Conservation (phyloP, 2,888 invertebrate genomes). For the Hyalella azteca region DNA sequence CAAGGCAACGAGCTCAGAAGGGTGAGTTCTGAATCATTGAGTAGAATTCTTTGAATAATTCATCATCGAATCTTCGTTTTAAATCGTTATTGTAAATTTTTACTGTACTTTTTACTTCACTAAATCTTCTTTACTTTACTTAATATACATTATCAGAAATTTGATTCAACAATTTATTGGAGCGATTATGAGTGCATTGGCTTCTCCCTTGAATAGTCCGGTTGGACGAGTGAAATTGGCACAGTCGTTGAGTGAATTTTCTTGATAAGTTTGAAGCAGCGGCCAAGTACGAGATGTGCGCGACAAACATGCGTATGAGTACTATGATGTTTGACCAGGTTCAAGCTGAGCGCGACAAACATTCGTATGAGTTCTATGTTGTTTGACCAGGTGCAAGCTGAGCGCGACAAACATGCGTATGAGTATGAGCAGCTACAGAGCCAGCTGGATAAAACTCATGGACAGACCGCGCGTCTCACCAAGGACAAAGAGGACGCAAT, state of each 20-base stretch:
- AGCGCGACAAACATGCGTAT: slow-evolving; percentile 87
- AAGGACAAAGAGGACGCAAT: slow-evolving; percentile 87
- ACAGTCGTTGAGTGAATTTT: too few relatives aligned
- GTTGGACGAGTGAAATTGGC: too few relatives aligned
- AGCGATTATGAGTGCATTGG: too few relatives aligned
- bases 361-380: too few relatives aligned
- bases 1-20: slow-evolving; percentile 80
- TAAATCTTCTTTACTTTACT: not conserved
- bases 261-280: too few relatives aligned
- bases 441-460: slow-evolving; percentile 87
- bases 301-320: slow-evolving; percentile 88
- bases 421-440: slow-evolving; percentile 90
- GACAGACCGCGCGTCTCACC: slow-evolving; percentile 83
- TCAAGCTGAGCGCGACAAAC: too few relatives aligned
- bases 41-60: too few relatives aligned
- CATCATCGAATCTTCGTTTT: too few relatives aligned
- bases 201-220: too few relatives aligned
- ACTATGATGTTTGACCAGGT: too few relatives aligned
- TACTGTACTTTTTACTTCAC: not conserved
- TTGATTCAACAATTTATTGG: too few relatives aligned
- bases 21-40: slow-evolving; percentile 66
- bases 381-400: slow-evolving; percentile 75
- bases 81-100: not conserved
- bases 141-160: too few relatives aligned
- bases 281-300: slow-evolving; percentile 78